Conservation (phyloP, 2,797 vertebrate genomes). For the Microctenopoma lineatum region DNA sequence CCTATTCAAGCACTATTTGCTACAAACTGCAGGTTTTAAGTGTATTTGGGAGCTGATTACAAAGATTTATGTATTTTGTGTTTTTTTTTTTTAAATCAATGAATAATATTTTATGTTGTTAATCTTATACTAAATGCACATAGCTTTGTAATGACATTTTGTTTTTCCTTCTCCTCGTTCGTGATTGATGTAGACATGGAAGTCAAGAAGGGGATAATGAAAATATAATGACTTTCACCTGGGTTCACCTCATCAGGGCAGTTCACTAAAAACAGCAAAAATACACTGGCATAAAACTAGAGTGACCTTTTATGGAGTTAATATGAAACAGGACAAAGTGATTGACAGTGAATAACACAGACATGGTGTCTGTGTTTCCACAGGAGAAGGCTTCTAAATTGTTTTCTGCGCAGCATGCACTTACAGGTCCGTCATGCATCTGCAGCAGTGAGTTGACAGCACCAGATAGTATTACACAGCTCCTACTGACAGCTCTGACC, state of each 20-base stretch:
- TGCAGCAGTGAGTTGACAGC: slow-evolving; percentile 70
- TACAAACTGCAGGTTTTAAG: not conserved
- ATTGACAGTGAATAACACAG: slow-evolving; percentile 35
- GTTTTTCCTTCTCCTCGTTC: not conserved
- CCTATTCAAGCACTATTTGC: not conserved
- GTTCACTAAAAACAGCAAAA: slow-evolving; percentile 3
- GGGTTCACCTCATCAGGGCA: slow-evolving; percentile 13
- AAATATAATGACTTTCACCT: not conserved
- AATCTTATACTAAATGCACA: not conserved
- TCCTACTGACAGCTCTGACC: slow-evolving; percentile 74
- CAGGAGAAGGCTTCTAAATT: slow-evolving; percentile 52
- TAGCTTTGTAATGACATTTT: not conserved
- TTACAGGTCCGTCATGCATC: slow-evolving; percentile 68
- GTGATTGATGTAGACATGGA: not conserved
- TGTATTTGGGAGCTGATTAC: slow-evolving; percentile 8
- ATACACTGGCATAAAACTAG: slow-evolving; percentile 9
- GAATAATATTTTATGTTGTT: not conserved
- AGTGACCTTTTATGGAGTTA: slow-evolving; percentile 26
- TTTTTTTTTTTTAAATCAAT: not conserved
- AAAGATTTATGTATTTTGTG: not conserved
- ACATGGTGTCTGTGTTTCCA: slow-evolving; percentile 37
- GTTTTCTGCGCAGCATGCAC: slow-evolving; percentile 71
- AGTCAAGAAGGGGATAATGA: not conserved
- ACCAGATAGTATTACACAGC: slow-evolving; percentile 76
- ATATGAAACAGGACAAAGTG: slow-evolving; percentile 47